Base-by-base conservation (phyloP, 35 echinoderm and acorn worm species). In the Diadema setosum region DNA sequence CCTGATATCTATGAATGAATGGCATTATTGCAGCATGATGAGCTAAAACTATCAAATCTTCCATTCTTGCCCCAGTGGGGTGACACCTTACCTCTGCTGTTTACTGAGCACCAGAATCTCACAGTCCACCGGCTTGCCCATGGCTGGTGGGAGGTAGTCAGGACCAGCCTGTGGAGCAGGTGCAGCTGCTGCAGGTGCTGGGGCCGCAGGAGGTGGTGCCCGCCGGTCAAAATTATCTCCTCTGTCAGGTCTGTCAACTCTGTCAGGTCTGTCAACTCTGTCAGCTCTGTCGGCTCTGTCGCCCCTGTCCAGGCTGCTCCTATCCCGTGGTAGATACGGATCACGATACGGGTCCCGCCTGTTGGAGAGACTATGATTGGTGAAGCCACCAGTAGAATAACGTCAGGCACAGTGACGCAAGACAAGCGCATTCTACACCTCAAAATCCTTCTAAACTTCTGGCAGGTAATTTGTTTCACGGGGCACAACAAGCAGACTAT, bases 101-200 rank as follows among this genome's bases (percentile, higher is more conserved):
- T 85, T 89, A 81, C 85, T 84, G 2, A 94, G 49, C 0, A 94
- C 82, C 31, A 94, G 61, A n/a, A 94, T 90, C 70, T 94, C 92
- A 80, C 87, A 89, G 69, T 94, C 92, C 52, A 94, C 88, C 46
- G 87, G 92, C 58, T 73, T 89, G 12, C 87, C 86, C 21, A 21
- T 7, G 16, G 31, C 45, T 5, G 88, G 81, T 3, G 63, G 57
- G 17, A 42, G 29, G 46, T 39, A 55, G 3, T 36, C 61, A 37
- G 82, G 34, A 0, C 55, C 15, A 17, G 44, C 42, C 4, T 82
- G 36, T 31, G 87, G 37, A 65, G 7, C 65, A 61, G 88, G 2
- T 24, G n/a, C 48, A 41, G 67, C 29, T 18, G 83, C 42, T 37
- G 43, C 26, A 20, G 86, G 45, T n/a, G n/a, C n/a, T n/a, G n/a